Base-by-base conservation (phyloP, 2,888 invertebrate species). In the Parelbella ahira region DNA sequence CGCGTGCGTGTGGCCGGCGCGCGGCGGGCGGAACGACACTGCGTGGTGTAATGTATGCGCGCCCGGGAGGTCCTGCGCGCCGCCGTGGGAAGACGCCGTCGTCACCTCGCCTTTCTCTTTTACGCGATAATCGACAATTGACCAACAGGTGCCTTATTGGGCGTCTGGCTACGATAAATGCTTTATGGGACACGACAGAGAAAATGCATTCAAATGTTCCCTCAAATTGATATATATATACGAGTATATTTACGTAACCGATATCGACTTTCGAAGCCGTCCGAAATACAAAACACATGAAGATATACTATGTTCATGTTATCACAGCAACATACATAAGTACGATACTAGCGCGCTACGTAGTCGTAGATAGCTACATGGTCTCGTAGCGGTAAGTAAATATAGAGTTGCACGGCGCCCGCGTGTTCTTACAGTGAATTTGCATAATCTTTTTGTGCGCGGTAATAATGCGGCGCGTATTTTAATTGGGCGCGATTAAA, bases 401-500 rank as follows among this genome's bases (percentile, higher is more conserved):
- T 44, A 32, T 48, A 18, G 18, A 15, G 48, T 49, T 50, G 48
- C 57, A 50, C 56, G 63, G 60, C 64, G 68, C 63, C 66, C 67
- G 59, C 38, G 54, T 53, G 54, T 49, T 41, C 53, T 53, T 51
- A 51, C 44, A 43, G 47, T 53, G 61, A 66, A 77, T 77, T 77
- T 69, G 69, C 75, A 75, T 80, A 77, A 65, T 58, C 58, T 74
- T 73, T 73, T 76, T 76, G 72, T 75, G 71, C 67, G 68, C 63
- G 48, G 65, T 73, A 76, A 77, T 77, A 72, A 76, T 69, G 69
- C 66, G 66, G 64, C 68, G 73, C 70, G 75, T 79, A 75, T 82
- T 83, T 81, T 82, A 82, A 82, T 84, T 82, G 77, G 71, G 54
- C 54, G 58, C 70, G 81, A 84, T 86, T 83, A 83, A 84, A 83